Percentiles rank a stretch among this genome's conserved stretches.
Evolutionary conservation across 2,797 vertebrate genomes (phyloP).

Genomic region (Sebastes variabilis): DNA sequence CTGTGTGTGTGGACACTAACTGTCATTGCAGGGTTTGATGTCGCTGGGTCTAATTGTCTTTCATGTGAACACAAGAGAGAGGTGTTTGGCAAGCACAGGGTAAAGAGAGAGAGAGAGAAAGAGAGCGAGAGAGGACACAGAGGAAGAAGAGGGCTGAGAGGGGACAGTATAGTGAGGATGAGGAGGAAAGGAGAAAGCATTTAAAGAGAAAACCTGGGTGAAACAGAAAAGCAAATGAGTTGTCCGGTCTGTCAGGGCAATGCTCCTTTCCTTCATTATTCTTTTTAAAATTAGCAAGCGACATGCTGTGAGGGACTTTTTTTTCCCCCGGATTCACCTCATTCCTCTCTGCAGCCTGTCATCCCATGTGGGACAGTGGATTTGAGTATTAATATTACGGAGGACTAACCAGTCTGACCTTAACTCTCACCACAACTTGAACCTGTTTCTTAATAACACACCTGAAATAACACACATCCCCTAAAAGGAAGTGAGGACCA

Average conservation of each 20-base stretch:
- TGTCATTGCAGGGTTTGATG: constrained; percentile 90
- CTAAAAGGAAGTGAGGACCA: background rate
- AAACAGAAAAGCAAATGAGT: constrained; percentile 49
- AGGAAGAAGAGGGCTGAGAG: background rate
- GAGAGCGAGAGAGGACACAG: background rate
- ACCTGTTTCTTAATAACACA: background rate
- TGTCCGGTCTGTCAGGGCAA: constrained; percentile 86
- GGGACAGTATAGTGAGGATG: background rate
- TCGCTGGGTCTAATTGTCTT: constrained; percentile 93
- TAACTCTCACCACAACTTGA: background rate
- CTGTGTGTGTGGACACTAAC: constrained; percentile 16
- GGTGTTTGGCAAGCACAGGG: constrained; percentile 59
- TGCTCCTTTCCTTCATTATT: constrained; percentile 85
- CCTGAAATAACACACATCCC: background rate
- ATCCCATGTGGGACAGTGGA: constrained; percentile 74
- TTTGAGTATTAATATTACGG: background rate
- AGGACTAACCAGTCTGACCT: background rate
- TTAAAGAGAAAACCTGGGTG: constrained; percentile 63
- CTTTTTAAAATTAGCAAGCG: constrained; percentile 93
- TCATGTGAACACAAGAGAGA: constrained; percentile 87
- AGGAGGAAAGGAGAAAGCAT: background rate
- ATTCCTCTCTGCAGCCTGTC: constrained; percentile 47
- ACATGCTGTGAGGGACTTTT: constrained; percentile 89
- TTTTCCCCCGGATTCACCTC: constrained; percentile 49
- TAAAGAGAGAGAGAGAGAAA: constrained; percentile 40